These are phyloP conservation scores for Balaenoptera acutorostrata DNA, from an alignment of 2,113 vertebrate species.

Conservation along the genomic window DNA sequence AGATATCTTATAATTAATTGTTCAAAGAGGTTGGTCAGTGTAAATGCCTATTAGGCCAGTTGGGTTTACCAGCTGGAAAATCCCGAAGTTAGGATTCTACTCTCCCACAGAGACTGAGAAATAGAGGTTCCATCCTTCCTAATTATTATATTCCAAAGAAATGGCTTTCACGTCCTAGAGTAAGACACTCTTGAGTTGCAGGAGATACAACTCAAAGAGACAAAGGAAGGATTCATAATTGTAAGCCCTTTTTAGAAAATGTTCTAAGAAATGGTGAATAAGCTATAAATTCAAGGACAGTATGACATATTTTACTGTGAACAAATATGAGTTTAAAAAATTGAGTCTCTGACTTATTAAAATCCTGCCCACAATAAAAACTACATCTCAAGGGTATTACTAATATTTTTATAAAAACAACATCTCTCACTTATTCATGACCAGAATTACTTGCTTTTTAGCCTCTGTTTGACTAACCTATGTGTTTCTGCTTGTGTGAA, in stretches of 20 bases:
- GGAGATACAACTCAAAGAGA: background rate
- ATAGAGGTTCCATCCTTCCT: background rate
- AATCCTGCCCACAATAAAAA: background rate
- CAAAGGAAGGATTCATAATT: background rate
- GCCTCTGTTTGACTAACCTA: background rate
- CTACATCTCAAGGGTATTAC: background rate
- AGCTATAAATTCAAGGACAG: background rate
- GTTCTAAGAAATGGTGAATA: background rate
- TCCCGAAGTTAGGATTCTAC: background rate
- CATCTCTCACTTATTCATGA: background rate
- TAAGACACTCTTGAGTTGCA: background rate
- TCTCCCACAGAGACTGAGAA: background rate
- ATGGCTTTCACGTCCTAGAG: background rate
- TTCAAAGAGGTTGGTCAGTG: background rate
- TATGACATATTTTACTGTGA: background rate
- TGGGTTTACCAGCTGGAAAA: background rate
- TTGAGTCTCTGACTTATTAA: background rate
- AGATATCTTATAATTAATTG: background rate
- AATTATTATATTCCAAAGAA: background rate
- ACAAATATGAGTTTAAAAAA: background rate
- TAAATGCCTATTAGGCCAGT: background rate
- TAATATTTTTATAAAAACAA: background rate
- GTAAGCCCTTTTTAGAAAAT: background rate
- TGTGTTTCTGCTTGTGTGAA: background rate
- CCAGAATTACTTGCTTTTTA: background rate